Conservation (phyloP, 1,140 invertebrate genomes). For the Orussus abietinus region DNA sequence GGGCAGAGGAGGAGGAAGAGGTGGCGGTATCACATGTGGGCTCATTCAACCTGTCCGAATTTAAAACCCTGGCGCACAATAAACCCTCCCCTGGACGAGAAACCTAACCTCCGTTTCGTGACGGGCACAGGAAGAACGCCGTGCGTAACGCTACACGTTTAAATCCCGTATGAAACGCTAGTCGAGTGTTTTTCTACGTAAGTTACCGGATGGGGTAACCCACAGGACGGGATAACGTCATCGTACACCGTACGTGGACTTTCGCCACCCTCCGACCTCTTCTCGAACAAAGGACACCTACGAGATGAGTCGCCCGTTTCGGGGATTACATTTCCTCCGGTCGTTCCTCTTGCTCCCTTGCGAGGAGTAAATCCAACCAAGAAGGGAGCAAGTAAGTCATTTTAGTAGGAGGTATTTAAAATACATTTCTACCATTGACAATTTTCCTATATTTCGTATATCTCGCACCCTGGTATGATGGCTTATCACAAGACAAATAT, state of each 20-base stretch:
- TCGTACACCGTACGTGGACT: conserved; percentile 10
- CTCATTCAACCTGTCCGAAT: conserved; percentile 43
- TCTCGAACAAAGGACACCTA: too few relatives aligned
- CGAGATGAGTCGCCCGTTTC: too few relatives aligned
- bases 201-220: conserved; percentile 37
- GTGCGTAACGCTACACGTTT: conserved; percentile 46
- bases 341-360: too few relatives aligned
- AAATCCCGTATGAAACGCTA: conserved; percentile 51
- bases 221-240: conserved; percentile 24
- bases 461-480: too few relatives aligned
- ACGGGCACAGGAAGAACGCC: conserved; percentile 30
- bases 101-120: conserved; percentile 35
- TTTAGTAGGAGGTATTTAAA: too few relatives aligned
- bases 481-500: too few relatives aligned
- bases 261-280: too few relatives aligned
- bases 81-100: conserved; percentile 29
- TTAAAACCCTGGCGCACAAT: conserved; percentile 39
- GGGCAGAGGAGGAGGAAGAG: conserved; percentile 15
- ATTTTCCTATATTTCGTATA: too few relatives aligned
- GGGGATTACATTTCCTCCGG: too few relatives aligned
- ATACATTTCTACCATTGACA: too few relatives aligned
- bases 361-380: too few relatives aligned
- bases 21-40: conserved; percentile 28
- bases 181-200: conserved; percentile 24
- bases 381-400: too few relatives aligned